phyloP scores from a whole-genome alignment of 2,113 vertebrate species.

The Ceratotherium simum region DNA sequence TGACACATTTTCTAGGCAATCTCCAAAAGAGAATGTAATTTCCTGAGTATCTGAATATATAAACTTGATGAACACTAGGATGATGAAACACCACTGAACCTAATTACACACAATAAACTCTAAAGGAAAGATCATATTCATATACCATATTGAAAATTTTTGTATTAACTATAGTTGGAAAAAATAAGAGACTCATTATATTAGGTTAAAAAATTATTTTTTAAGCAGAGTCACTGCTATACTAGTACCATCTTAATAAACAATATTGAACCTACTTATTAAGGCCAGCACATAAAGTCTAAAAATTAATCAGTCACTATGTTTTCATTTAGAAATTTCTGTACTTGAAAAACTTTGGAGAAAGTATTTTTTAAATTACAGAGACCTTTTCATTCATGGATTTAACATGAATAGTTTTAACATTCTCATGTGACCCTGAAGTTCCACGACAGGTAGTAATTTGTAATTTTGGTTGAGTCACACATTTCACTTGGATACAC shows the following conservation, averaged over 20 bases:
- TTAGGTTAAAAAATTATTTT: constrained; percentile 10
- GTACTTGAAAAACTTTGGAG: neutral
- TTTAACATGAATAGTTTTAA: neutral
- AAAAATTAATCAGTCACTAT: constrained; percentile 14
- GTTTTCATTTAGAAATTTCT: constrained; percentile 28
- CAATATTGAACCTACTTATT: neutral
- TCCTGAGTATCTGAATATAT: neutral
- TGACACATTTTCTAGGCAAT: neutral
- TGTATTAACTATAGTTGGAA: neutral
- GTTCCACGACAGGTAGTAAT: neutral
- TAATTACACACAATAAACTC: neutral
- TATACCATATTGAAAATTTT: neutral
- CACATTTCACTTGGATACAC: neutral
- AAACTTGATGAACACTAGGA: constrained; percentile 30
- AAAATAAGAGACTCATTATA: neutral
- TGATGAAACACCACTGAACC: neutral
- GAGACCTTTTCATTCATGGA: neutral
- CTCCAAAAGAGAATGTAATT: constrained; percentile 36
- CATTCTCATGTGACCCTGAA: neutral
- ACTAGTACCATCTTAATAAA: neutral
- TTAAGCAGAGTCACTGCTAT: neutral
- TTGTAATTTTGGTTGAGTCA: neutral
- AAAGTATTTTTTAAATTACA: constrained; percentile 30
- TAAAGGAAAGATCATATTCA: neutral
- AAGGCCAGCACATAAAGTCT: neutral